Base-by-base conservation (phyloP, 1,140 invertebrate genomes). In the Camponotus pennsylvanicus region DNA sequence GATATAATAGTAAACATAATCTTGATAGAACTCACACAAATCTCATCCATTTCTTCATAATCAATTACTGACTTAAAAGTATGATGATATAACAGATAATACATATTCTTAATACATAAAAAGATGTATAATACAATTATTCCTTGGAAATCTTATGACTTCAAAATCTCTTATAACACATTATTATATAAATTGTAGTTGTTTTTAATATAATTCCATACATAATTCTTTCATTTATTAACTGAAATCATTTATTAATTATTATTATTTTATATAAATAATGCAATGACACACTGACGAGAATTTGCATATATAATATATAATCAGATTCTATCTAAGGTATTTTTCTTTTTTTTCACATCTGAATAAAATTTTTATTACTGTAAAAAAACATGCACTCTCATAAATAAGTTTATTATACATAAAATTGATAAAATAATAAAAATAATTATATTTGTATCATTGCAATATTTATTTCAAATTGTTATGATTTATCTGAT, bases 51-150 rank as follows among this genome's bases (percentile, higher is more conserved):
- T 75, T 77, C 27, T 77, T 75, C 9, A 27, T 18, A 88, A 82
- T 67, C 61, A 89, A 85, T 89, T 86, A 89, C 61, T 73, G 80
- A 70, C 34, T 21, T 80, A 86, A 86, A 63, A n/a, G 57, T 88
- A 88, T 73, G 70, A 75, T 77, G 52, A 49, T 86, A 88, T 75
- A 57, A 75, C 63, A 77, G 57, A 40, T 73, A 61, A 70, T 86
- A 86, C 55, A 40, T 77, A 76, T 63, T 76, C 40, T 73, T 80
- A 88, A 77, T 67, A 63, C 64, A 18, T 52, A 52, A 52, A 52
- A 52, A 76, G 80, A 52, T 78, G 34, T 89, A 78, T 70, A 83
- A 83, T 82, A 83, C 75, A 83, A 83, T 82, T 27, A 64, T 73
- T 66, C 78, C 70, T 15, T 78, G 77, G 40, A 45, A 79, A 37